Evolutionary conservation across 1,140 invertebrate genomes (phyloP).

Genomic region (Meteorus sp.): DNA sequence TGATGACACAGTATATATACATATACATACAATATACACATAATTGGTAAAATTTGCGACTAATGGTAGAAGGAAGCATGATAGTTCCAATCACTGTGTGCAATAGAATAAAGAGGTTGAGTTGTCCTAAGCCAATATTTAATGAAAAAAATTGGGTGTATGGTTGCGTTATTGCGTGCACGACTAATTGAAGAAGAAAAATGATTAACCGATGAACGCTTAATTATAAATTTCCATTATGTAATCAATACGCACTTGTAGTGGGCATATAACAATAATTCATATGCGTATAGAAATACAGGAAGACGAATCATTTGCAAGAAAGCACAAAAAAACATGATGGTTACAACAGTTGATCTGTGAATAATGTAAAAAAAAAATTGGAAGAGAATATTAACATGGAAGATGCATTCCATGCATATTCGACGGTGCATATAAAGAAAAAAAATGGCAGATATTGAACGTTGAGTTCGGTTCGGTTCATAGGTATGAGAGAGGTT

Average conservation of each 20-base stretch:
- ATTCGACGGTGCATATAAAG: slow-evolving; percentile 23
- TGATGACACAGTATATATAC: too few species aligned
- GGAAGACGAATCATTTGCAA: neutral
- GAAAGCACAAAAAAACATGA: neutral
- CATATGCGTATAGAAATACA: neutral
- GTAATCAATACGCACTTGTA: neutral
- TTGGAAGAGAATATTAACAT: neutral
- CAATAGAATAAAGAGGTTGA: too few species aligned
- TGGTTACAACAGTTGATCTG: slow-evolving; percentile 7
- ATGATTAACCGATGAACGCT: neutral
- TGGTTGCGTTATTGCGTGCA: neutral
- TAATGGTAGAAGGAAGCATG: too few species aligned
- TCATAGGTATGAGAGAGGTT: too few species aligned
- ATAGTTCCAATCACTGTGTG: too few species aligned
- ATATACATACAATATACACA: too few species aligned
- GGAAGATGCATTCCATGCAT: neutral
- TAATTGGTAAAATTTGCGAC: too few species aligned
- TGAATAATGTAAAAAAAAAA: slow-evolving; percentile 19
- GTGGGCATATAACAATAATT: neutral
- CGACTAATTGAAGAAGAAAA: neutral
- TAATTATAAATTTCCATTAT: slow-evolving; percentile 14
- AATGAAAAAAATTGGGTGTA: slow-evolving; percentile 1
- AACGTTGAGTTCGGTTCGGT: too few species aligned
- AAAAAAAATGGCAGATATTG: slow-evolving; percentile 32
- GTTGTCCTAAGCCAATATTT: too few species aligned